Base-by-base conservation (phyloP, 2,888 invertebrate species). In the Halocaridina rubra region DNA sequence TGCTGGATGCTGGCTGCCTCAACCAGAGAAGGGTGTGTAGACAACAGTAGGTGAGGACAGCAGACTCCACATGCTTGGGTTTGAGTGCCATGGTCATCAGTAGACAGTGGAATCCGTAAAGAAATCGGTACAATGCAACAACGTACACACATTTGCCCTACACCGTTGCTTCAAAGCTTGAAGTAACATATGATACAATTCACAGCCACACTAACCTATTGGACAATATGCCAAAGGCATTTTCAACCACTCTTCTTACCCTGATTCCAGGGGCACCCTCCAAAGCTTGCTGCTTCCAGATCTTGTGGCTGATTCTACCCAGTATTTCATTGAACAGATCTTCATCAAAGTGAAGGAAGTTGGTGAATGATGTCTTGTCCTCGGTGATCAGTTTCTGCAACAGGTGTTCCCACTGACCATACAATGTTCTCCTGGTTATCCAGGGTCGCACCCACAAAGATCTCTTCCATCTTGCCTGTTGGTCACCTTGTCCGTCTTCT, bases 401-500 rank as follows among this genome's bases (percentile, higher is more conserved):
- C 19, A 19, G 29, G 22, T 69, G 22, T 27, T 69, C 69, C 69
- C 69, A 69, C 29, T 69, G 22, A 69, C 61, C 61, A 61, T 61
- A 7, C 10, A 19, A n/a, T 61, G 7, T 61, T 61, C 61, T 61
- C 61, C 61, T 61, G 16, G 19, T 22, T 19, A 61, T 61, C 69
- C 22, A 69, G 10, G 24, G 27, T 24, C 29, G 69, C 19, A 69
- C 69, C 69, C 69, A 69, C 19, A 10, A 69, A 27, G 7, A 69
- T 69, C 22, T 69, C n/a, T 69, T 69, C 29, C 29, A 24, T 27
- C 29, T 4, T 76, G 53, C 59, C 27, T 1, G 53, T 57, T 53
- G 24, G 59, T 76, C 59, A 30, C 59, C 59, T 29, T 22, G 29
- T 53, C n/a, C n/a, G n/a, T n/a, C 59, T 76, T 76, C 57, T 76